A percentile compares a stretch with the other conserved stretches of the same genome.
phyloP scores from a whole-genome alignment of 2,888 invertebrate genomes.

The Dicranocentrus wangi region DNA sequence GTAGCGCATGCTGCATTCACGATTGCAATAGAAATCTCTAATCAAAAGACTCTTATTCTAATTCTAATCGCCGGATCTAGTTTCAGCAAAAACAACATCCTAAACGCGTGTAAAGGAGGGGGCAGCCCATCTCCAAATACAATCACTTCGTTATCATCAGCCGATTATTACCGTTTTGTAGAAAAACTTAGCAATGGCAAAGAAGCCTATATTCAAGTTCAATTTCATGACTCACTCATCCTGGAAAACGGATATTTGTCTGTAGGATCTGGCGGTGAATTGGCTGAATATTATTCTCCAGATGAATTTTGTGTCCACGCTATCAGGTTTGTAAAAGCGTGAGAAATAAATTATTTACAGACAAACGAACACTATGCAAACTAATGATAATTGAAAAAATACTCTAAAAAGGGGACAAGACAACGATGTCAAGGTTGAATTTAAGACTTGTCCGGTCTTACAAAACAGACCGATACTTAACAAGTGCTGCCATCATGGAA shows the following conservation, averaged over 20 bases:
- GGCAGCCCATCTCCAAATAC: not conserved
- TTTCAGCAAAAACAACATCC: not conserved
- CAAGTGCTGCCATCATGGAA: conserved; percentile 40
- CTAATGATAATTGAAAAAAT: not conserved
- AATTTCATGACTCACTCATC: not conserved
- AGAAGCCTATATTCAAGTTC: not conserved
- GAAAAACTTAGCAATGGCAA: not conserved
- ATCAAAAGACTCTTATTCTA: too few relatives aligned
- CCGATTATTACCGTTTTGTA: too few relatives aligned
- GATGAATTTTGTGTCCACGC: conserved; percentile 30
- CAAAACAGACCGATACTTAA: not conserved
- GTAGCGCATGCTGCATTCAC: too few relatives aligned
- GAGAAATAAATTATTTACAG: too few relatives aligned
- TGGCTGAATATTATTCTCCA: conserved; percentile 16
- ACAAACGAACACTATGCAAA: too few relatives aligned
- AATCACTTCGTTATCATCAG: not conserved
- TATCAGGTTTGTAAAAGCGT: not conserved
- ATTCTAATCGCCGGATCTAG: too few relatives aligned
- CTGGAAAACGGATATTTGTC: conserved; percentile 36
- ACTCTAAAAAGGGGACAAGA: not conserved
- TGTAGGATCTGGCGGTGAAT: not conserved
- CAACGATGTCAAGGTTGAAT: not conserved
- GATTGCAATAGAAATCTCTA: too few relatives aligned
- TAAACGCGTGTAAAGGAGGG: not conserved
- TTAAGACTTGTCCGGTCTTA: conserved; percentile 14